Evolutionary conservation across 2,888 invertebrate species (phyloP).

Genomic region (Ptychoptera contaminata): DNA sequence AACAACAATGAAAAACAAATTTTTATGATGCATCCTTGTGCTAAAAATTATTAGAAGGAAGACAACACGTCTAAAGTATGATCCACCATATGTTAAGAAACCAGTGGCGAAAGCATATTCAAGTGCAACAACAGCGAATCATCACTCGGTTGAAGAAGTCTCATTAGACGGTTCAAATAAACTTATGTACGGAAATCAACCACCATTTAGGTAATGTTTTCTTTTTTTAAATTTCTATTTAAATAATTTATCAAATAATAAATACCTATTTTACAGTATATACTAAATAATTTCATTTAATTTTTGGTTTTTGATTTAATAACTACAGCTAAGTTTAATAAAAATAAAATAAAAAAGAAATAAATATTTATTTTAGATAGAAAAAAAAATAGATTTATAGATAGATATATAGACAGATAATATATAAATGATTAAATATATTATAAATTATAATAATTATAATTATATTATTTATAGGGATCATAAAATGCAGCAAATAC

Average conservation of each 20-base stretch:
- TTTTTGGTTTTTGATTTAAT: too few species aligned
- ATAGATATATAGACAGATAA: neutral
- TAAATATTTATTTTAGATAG: neutral
- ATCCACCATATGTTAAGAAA: conserved; percentile 75
- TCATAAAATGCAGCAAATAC: conserved; percentile 62
- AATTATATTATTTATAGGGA: conserved; percentile 40
- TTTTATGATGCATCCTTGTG: conserved; percentile 3
- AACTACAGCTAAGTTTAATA: neutral
- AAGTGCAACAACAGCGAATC: conserved; percentile 47
- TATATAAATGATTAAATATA: neutral
- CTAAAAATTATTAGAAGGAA: conserved; percentile 49
- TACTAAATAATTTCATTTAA: neutral
- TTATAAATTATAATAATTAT: neutral
- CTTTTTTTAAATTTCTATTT: too few species aligned
- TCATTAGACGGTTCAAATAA: conserved; percentile 67
- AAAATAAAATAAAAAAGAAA: neutral
- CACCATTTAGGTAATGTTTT: conserved; percentile 46
- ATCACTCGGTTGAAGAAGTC: conserved; percentile 62
- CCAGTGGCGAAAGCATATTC: conserved; percentile 55
- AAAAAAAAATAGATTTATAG: neutral
- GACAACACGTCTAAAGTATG: conserved; percentile 77
- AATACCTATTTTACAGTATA: neutral
- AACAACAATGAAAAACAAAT: conserved; percentile 12
- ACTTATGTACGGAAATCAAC: conserved; percentile 61
- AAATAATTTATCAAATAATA: neutral